Percentiles rank a stretch among this genome's conserved stretches.
These are phyloP conservation scores for Ephialtes manifestator DNA, from an alignment of 2,888 invertebrate species.

Conservation along the genomic window DNA sequence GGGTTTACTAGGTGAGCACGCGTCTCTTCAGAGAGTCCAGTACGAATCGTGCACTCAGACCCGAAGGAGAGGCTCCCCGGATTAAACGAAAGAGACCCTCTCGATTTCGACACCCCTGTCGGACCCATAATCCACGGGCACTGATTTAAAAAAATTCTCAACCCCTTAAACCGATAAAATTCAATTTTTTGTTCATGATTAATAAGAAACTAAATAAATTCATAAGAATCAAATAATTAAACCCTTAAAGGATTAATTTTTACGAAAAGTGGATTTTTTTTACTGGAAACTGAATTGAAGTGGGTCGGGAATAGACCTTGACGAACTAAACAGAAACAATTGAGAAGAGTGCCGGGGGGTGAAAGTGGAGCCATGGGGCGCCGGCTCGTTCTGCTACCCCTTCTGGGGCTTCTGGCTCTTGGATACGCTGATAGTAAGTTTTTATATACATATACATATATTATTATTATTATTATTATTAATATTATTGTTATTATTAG, in stretches of 20 bases:
- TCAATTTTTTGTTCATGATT: slow-evolving; percentile 27
- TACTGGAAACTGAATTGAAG: slow-evolving; percentile 28
- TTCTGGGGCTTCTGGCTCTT: slow-evolving; percentile 76
- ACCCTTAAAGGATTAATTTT: no score
- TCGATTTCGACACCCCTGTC: slow-evolving; percentile 22
- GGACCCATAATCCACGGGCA: not conserved
- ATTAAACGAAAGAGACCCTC: slow-evolving; percentile 34
- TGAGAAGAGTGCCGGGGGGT: slow-evolving; percentile 50
- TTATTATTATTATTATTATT: slow-evolving; percentile 56
- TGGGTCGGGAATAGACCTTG: slow-evolving; percentile 14
- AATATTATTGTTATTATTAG: no score
- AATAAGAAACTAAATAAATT: slow-evolving; percentile 11
- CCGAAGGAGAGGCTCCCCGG: slow-evolving; percentile 78
- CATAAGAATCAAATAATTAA: not conserved
- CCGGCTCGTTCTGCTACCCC: slow-evolving; percentile 72
- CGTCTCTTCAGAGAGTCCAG: slow-evolving; percentile 82
- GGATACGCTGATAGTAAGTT: slow-evolving; percentile 76
- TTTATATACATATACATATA: not conserved
- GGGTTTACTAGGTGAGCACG: slow-evolving; percentile 82
- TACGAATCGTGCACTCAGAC: slow-evolving; percentile 83
- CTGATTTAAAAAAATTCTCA: slow-evolving; percentile 37
- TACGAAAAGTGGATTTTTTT: slow-evolving; percentile 38
- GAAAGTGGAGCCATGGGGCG: slow-evolving; percentile 74
- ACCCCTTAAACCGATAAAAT: not conserved
- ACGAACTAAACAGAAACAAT: slow-evolving; percentile 30